Evolutionary conservation across 2,888 invertebrate species (phyloP), one percentile per base, ranked within the genome.

Genomic region (Drosophila prostipennis): DNA sequence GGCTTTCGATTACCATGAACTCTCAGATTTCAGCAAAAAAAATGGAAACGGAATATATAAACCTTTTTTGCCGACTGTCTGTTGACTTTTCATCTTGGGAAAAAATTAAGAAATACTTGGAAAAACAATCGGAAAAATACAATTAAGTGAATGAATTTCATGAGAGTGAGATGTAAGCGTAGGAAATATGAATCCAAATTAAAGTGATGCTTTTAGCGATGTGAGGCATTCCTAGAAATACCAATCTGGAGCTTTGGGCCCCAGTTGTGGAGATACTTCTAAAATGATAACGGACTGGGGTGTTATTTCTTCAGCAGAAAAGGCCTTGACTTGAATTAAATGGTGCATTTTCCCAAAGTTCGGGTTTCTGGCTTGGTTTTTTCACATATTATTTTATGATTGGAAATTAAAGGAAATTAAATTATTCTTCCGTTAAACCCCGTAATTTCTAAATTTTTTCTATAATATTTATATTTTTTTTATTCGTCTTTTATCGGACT

Each of bases 111-210:
- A 37, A 49, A 37, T 67, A 37, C 68, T 49, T 43, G 48, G 68
- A 67, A 67, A 65, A 67, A 49, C 52, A 67, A 67, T 55, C 23
- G 55, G 3, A 49, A 45, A 19, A 53, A 63, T 46, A 58, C n/a
- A 68, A 67, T 67, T 67, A 49, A 11, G 36, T 10, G 29, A 54
- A 45, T 52, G 39, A 61, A 34, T 37, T 32, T 29, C 23, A 29
- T 10, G 3, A 26, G 11, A 10, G 11, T 39, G 5, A 23, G 23
- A 3, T 13, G 34, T 37, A 14, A 3, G 10, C 2, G 23, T 43
- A 19, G 36, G n/a, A 45, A 60, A 63, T 34, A 19, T 10, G 37
- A 64, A 23, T n/a, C 52, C 37, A 34, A 64, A 52, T 64, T 19
- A 40, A 39, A 16, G 48, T 29, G 14, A 10, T 16, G 32, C 10